Evolutionary conservation across 2,113 vertebrate genomes (phyloP), one percentile per base, ranked within the genome.

Genomic region (Tachysurus vachellii): DNA sequence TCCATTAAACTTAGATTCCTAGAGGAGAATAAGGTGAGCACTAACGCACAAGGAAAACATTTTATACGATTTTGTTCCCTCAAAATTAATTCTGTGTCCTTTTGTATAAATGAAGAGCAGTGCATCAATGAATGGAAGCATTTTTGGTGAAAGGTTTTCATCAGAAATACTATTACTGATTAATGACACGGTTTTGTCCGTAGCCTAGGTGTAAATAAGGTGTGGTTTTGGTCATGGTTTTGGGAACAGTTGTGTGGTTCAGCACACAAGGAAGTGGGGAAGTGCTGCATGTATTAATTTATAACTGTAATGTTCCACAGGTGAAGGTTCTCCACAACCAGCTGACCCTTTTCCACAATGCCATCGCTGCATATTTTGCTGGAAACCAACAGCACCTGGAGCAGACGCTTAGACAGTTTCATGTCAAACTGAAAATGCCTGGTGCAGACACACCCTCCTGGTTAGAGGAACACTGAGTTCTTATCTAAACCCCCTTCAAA

Each of bases 301-400:
- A 31, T 31, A 28, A 28, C 16, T 70, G 23, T 79, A 0, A 56
- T 59, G 84, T 17, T 42, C 19, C 31, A 88, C 94, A 99, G 98
- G 98, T 99, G 83, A 99, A 99, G 89, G 98, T 99, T 0, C 93
- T 99, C 92, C 98, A 99, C 93, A 99, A 99, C 93, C 98, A 99
- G 93, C 96, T 99, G 75, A 95, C 97, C 93, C 95, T 99, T 92
- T 99, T 99, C 95, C 98, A 99, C 93, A 99, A 99, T 31, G 97
- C 98, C 89, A 97, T 99, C 4, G 96, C 98, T 0, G 97, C 98
- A 0, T 99, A 99, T 94, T 99, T 98, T 84, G 96, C 98, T 61
- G 98, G 98, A 85, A 99, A 99, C 94, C 98, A 99, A 91, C 97
- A 99, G 94, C 97, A 99, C 92, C 97, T 99, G 91, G 98, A 99